Percentiles rank a stretch among this genome's conserved stretches.
phyloP scores from a whole-genome alignment of 2,113 vertebrate genomes.

The Capricornis sumatraensis region DNA sequence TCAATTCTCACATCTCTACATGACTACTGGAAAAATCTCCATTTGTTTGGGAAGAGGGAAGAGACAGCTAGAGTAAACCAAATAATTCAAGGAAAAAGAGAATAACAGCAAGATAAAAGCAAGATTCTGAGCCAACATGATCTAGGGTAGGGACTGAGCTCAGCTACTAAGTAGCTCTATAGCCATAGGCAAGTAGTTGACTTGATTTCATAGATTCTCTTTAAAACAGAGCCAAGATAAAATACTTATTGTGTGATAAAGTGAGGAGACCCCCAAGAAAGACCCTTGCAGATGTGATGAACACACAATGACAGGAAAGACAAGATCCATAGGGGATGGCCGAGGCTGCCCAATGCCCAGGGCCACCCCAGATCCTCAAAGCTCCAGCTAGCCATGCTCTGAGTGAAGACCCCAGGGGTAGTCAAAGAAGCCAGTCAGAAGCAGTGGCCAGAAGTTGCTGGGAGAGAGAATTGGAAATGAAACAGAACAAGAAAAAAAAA shows the following conservation, averaged over 20 bases:
- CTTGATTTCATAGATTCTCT: neutral
- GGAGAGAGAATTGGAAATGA: neutral
- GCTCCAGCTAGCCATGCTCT: neutral
- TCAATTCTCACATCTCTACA: neutral
- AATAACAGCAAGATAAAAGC: neutral
- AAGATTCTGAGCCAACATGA: neutral
- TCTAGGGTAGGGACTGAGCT: too few species aligned
- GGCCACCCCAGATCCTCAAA: too few species aligned
- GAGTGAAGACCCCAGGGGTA: neutral
- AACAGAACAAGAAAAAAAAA: neutral
- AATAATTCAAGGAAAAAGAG: neutral
- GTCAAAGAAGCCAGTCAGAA: too few species aligned
- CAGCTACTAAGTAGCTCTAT: neutral
- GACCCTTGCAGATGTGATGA: too few species aligned
- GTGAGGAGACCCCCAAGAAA: neutral
- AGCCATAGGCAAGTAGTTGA: neutral
- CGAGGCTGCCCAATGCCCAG: rapidly evolving
- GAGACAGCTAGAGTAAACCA: neutral
- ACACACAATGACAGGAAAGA: neutral
- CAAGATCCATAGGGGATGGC: rapidly evolving
- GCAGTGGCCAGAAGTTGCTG: neutral
- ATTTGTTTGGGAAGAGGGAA: neutral
- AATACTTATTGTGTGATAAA: neutral
- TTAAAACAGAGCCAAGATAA: neutral
- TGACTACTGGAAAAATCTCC: neutral